Percentiles rank a stretch among this genome's conserved stretches.
These are phyloP conservation scores for Lethenteron reissneri DNA, from an alignment of 2,113 vertebrate genomes.

Conservation along the genomic window DNA sequence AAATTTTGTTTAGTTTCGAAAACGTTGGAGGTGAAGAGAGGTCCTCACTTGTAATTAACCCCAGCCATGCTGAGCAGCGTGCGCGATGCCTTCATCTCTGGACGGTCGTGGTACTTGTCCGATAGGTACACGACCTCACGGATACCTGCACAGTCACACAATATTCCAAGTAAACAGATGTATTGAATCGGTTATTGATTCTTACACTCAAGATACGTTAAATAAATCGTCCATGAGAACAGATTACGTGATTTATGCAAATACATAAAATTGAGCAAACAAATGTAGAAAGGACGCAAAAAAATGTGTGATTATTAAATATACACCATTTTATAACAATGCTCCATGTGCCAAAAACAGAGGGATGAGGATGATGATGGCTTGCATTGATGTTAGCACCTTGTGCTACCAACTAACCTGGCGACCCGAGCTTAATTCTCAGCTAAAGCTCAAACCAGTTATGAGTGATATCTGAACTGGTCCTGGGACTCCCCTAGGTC, in stretches of 20 bases:
- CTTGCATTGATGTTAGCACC: no score
- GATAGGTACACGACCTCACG: constrained; percentile 73
- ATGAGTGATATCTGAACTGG: no score
- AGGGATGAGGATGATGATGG: no score
- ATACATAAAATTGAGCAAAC: constrained; percentile 13
- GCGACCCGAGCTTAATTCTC: no score
- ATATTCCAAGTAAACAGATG: constrained; percentile 10
- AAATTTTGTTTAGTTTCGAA: no score
- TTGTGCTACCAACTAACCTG: no score
- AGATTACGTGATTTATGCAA: constrained; percentile 12
- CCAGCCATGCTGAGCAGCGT: constrained; percentile 47
- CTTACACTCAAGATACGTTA: constrained; percentile 11
- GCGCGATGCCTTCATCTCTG: constrained; percentile 52
- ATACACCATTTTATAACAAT: no score
- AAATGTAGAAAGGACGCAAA: constrained; percentile 12
- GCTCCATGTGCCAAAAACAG: no score
- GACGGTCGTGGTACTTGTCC: constrained; percentile 60
- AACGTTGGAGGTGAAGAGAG: no score
- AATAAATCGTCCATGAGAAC: constrained; percentile 13
- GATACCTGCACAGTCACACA: constrained; percentile 36
- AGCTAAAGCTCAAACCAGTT: no score
- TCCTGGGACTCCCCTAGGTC: no score
- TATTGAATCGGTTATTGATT: constrained; percentile 3
- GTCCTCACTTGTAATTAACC: constrained; percentile 38
- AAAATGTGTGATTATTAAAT: neutral